These are phyloP conservation scores for Gadopsis marmoratus DNA, from an alignment of 2,797 vertebrate genomes.

Conservation along the genomic window DNA sequence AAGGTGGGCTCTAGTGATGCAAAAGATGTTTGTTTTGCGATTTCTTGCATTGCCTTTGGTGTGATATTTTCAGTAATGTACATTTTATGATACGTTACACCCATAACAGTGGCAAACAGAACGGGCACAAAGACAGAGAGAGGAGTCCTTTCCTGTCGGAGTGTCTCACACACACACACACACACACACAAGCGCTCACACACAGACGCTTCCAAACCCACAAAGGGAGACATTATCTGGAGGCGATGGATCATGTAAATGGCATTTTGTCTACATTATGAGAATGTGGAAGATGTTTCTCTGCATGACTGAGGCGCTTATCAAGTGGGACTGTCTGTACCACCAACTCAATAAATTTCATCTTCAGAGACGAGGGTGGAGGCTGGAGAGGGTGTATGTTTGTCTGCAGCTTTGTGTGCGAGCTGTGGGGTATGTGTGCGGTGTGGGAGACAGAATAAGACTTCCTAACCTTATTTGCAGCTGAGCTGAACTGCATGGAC, in stretches of 20 bases:
- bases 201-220: constrained; percentile 55
- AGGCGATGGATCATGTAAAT: constrained; percentile 84
- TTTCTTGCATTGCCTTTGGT: constrained; percentile 24
- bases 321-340: constrained; percentile 81
- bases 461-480: constrained; percentile 37
- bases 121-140: constrained; percentile 52
- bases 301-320: constrained; percentile 81
- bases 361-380: constrained; percentile 69
- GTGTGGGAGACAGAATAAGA: constrained; percentile 52
- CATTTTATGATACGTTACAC: constrained; percentile 52
- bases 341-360: constrained; percentile 79
- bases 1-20: not conserved
- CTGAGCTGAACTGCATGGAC: constrained; percentile 20
- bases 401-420: constrained; percentile 52
- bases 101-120: constrained; percentile 52
- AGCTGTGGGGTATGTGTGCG: constrained; percentile 35
- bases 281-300: constrained; percentile 81
- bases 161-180: constrained; percentile 26
- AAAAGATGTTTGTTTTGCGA: constrained; percentile 4
- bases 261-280: constrained; percentile 82
- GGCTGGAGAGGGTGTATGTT: constrained; percentile 56
- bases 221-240: constrained; percentile 80
- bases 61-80: constrained; percentile 53
- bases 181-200: constrained; percentile 17
- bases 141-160: constrained; percentile 45